These are phyloP conservation scores for Amphimallon solstitiale DNA, from an alignment of 2,888 invertebrate genomes.

Conservation along the genomic window DNA sequence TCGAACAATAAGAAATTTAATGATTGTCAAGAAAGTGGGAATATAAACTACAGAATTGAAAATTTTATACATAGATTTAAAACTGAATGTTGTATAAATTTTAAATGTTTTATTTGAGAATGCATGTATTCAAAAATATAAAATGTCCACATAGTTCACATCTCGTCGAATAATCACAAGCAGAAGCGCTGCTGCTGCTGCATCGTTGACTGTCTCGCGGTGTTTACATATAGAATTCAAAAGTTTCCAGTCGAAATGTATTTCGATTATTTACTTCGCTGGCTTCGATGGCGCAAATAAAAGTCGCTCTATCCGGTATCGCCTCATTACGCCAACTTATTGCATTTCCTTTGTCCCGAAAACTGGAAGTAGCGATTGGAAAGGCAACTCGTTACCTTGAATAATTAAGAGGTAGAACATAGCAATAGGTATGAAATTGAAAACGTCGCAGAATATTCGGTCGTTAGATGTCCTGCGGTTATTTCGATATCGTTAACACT, in stretches of 20 bases:
- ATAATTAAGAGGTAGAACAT: slow-evolving; percentile 1
- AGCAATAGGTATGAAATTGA: neutral
- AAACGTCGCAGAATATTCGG: too few species aligned
- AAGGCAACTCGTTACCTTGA: slow-evolving; percentile 8
- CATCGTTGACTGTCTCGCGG: too few species aligned
- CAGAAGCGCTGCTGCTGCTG: too few species aligned
- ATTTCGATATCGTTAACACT: neutral
- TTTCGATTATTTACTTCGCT: slow-evolving; percentile 1
- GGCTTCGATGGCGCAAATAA: neutral
- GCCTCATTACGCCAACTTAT: slow-evolving; percentile 11
- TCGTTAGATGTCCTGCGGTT: neutral
- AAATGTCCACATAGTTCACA: too few species aligned
- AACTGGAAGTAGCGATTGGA: neutral
- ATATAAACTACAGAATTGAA: too few species aligned
- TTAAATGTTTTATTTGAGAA: too few species aligned
- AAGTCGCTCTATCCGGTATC: slow-evolving; percentile 7
- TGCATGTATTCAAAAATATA: too few species aligned
- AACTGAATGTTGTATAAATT: too few species aligned
- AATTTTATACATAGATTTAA: too few species aligned
- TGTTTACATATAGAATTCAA: neutral
- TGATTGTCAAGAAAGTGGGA: too few species aligned
- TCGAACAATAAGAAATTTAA: too few species aligned
- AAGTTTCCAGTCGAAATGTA: neutral
- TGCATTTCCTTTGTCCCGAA: slow-evolving; percentile 9
- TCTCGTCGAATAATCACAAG: too few species aligned